Evolutionary conservation across 2,888 invertebrate species (phyloP), one percentile per base, ranked within the genome.

Genomic region (Silvanus unidentatus): DNA sequence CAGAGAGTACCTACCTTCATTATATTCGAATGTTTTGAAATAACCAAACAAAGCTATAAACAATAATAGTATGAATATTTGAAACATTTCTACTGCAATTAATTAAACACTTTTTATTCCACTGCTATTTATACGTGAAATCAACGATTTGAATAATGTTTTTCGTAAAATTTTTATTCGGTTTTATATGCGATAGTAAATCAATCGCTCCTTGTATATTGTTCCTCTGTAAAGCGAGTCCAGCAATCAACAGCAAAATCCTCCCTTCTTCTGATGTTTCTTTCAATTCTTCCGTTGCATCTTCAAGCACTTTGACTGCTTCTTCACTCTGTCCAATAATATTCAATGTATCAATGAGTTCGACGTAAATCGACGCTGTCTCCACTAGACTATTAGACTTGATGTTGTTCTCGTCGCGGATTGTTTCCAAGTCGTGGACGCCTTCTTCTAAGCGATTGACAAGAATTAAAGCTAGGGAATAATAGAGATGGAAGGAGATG

Each of bases 301-400:
- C 79, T 71, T 92, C 85, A 77, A 96, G 83, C 27, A 86, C 75
- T 54, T 84, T 80, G 1, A 84, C 79, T 10, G 95, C 94, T 65
- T 95, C 94, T 42, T 83, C 82, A 58, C 80, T 77, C 62, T 86
- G 82, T 10, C 81, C 81, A 44, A 84, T 72, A 40, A 77, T 71
- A 51, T 83, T 78, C 65, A 90, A 83, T 12, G 84, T 80, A 56
- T 88, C 85, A 50, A 91, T 87, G 40, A 96, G 74, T 71, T 96
- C 93, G 53, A 95, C 75, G 70, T 86, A 95, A 48, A 96, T 76
- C 0, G 90, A 86, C 0, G 92, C 88, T 64, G 88, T 84, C 62
- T 97, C 95, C 1, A 83, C 77, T 14, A 81, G 70, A 44, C 79
- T 77, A 47, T 86, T 70, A 51, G 95, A 70, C 42, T 82, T 79